These are phyloP conservation scores for Melieria omissa DNA, from an alignment of 2,888 invertebrate genomes.

Conservation along the genomic window DNA sequence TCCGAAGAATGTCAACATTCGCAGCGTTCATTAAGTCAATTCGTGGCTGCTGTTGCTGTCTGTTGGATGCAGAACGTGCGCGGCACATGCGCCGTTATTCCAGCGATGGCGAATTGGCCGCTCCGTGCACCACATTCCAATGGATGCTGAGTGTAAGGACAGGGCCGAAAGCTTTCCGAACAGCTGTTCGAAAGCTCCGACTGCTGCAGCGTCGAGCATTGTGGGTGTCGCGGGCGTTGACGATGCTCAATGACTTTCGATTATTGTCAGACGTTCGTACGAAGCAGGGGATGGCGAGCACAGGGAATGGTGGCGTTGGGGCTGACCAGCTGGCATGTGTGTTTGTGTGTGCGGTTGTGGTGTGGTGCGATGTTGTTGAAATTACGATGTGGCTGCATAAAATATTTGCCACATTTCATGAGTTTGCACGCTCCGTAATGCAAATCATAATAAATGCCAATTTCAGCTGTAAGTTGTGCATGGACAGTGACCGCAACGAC, in stretches of 20 bases:
- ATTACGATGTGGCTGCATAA: neutral
- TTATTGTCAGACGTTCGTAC: neutral
- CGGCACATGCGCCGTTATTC: neutral
- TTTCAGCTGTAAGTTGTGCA: slow-evolving; percentile 18
- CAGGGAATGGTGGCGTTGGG: neutral
- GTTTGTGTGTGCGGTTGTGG: neutral
- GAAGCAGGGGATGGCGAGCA: neutral
- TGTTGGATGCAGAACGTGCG: neutral
- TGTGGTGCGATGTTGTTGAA: neutral
- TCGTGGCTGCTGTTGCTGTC: no score
- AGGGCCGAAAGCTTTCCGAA: slow-evolving; percentile 13
- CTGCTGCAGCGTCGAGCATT: neutral
- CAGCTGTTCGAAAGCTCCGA: slow-evolving; percentile 18
- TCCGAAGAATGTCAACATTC: no score
- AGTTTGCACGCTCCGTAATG: neutral
- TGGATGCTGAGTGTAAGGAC: slow-evolving; percentile 4
- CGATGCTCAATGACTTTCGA: neutral
- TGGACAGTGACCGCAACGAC: neutral
- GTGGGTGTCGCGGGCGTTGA: neutral
- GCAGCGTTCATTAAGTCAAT: no score
- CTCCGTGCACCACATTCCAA: neutral
- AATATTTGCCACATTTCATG: neutral
- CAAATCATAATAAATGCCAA: slow-evolving; percentile 17
- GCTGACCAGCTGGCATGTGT: neutral
- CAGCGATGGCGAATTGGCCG: neutral